A percentile compares a stretch with the other conserved stretches of the same genome.
phyloP scores from a whole-genome alignment of 2,888 invertebrate species.

The Heteropelma amictum region DNA sequence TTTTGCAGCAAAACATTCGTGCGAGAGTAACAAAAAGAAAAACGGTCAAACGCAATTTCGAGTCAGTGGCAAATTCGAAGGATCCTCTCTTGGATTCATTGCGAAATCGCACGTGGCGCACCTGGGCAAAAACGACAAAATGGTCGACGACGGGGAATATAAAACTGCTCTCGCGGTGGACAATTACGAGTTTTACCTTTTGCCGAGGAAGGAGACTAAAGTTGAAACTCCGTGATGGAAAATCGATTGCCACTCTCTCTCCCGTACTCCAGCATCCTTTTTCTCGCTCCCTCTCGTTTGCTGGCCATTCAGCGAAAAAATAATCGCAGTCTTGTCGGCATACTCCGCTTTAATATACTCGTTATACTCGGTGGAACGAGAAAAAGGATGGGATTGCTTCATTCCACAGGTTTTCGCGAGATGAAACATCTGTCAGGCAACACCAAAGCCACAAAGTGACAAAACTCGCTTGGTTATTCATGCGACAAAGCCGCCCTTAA shows the following conservation, averaged over 20 bases:
- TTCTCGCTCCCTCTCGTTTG: not conserved
- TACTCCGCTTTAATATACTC: too few relatives aligned
- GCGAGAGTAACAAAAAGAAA: too few relatives aligned
- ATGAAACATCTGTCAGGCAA: conserved; percentile 57
- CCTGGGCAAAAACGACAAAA: not conserved
- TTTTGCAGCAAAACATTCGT: too few relatives aligned
- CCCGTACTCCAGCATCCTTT: too few relatives aligned
- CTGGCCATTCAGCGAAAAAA: conserved; percentile 11
- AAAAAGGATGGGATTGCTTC: too few relatives aligned
- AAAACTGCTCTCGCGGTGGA: not conserved
- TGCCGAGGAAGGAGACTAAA: not conserved
- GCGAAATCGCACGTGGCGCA: too few relatives aligned
- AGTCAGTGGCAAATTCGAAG: too few relatives aligned
- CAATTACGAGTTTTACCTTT: not conserved
- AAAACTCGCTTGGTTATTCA: conserved; percentile 16
- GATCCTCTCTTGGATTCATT: too few relatives aligned
- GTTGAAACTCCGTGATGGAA: not conserved
- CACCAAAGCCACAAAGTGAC: conserved; percentile 23
- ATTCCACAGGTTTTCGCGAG: too few relatives aligned
- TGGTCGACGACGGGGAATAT: not conserved
- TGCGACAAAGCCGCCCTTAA: conserved; percentile 12
- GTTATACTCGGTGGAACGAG: too few relatives aligned
- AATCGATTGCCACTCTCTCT: conserved; percentile 2
- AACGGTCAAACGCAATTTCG: too few relatives aligned
- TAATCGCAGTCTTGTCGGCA: not conserved